Evolutionary conservation across 2,888 invertebrate species (phyloP), one percentile per base, ranked within the genome.

Genomic region (Microctonus brassicae): DNA sequence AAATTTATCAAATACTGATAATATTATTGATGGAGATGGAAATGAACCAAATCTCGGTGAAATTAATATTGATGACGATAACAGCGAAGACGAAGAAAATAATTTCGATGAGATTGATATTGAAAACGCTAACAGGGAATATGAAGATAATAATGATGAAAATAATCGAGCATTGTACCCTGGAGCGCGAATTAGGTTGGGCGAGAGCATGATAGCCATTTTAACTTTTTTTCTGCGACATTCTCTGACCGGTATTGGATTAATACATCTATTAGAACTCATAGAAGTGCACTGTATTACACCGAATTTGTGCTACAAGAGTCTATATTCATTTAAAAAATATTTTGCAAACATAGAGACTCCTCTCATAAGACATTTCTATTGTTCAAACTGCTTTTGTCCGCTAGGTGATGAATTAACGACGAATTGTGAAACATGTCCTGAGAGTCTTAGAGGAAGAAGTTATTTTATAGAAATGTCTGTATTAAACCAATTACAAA

Each of bases 221-320:
- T 22, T 53, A 17, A 17, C 20, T 2, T 17, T 53, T 10, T 17
- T 22, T 2, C 2, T 53, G n/a, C 53, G 53, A 2, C 53, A 53
- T 53, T 17, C n/a, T 9, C 5, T 53, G 17, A 5, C 53, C 2
- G 17, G 20, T 1, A 10, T 20, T 10, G n/a, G 17, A 9, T 17
- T 53, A 17, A 10, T 20, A 5, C 11, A 66, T 66, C 55, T 36
- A 39, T 36, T 57, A 66, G 24, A 9, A 20, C 22, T 11, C 13
- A 58, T 36, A 26, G 17, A 58, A 55, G 55, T 58, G 26, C 57
- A 66, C 36, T 66, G 66, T 26, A 57, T 66, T 34, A 58, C 55
- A n/a, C 66, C 39, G 39, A 66, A 34, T 9, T 22, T 22, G 20
- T 53, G 53, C 20, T 3, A 9, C 3, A 53, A 17, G 9, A 22